These are phyloP conservation scores for Chrysocyon brachyurus DNA, from an alignment of 2,797 vertebrate genomes.

Conservation along the genomic window DNA sequence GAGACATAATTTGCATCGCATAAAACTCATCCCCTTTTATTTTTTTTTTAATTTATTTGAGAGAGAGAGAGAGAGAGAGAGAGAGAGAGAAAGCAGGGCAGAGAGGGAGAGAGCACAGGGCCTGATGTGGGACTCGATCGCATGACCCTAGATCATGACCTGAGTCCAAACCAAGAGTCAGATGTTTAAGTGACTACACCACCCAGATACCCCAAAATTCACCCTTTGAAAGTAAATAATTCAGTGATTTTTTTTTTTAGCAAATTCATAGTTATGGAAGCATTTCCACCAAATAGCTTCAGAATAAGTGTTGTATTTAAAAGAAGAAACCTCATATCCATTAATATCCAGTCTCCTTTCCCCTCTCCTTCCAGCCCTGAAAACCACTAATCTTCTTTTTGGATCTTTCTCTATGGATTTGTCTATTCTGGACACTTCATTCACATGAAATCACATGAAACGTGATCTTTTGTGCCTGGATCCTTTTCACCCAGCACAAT, in stretches of 20 bases:
- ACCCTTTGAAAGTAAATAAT: not conserved
- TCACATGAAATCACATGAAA: not conserved
- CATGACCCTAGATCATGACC: not conserved
- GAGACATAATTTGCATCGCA: not conserved
- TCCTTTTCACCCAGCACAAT: not conserved
- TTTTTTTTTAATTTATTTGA: not conserved
- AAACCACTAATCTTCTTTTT: not conserved
- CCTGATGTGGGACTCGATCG: not conserved
- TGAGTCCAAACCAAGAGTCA: not conserved
- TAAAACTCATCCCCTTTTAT: not conserved
- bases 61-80: too few species aligned
- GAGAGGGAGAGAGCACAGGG: not conserved
- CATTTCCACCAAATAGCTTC: not conserved
- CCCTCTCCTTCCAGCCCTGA: not conserved
- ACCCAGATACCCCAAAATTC: not conserved
- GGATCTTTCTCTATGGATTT: not conserved
- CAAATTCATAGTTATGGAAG: not conserved
- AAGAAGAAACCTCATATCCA: not conserved
- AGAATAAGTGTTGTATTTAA: not conserved
- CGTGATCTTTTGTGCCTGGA: not conserved
- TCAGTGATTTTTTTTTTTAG: not conserved
- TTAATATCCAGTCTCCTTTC: not conserved
- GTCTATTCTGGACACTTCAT: slow-evolving; percentile 15
- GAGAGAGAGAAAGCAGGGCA: too few species aligned
- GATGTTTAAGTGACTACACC: not conserved